Evolutionary conservation across 1,140 invertebrate genomes (phyloP).

Genomic region (Battus philenor): DNA sequence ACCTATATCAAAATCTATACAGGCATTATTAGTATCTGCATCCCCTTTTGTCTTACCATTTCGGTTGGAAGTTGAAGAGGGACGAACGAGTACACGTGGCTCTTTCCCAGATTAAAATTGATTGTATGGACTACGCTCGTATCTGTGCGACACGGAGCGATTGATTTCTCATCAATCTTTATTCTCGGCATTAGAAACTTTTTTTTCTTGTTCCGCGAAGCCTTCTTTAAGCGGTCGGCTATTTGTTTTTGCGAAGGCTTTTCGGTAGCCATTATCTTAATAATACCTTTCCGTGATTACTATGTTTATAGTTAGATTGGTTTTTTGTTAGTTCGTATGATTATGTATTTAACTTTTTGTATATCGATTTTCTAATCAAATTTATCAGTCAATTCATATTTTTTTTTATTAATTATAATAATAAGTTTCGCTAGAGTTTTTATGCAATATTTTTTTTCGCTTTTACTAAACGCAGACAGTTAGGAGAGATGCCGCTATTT

Average conservation of each 20-base stretch:
- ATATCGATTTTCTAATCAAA: too few species aligned
- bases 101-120: conserved; percentile 68
- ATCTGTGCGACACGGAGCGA: conserved; percentile 56
- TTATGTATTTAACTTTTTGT: conserved; percentile 11
- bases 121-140: conserved; percentile 61
- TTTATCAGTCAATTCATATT: too few species aligned
- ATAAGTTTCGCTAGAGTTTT: too few species aligned
- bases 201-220: conserved; percentile 30
- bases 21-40: conserved; percentile 38
- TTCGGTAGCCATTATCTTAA: conserved; percentile 13
- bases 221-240: conserved; percentile 17
- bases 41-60: conserved; percentile 29
- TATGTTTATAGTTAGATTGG: conserved; percentile 17
- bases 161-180: conserved; percentile 74
- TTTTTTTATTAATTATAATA: too few species aligned
- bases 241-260: conserved; percentile 21
- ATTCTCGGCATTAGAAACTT: conserved; percentile 56
- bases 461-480: too few species aligned
- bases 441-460: too few species aligned
- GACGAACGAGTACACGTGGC: conserved; percentile 35
- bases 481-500: too few species aligned
- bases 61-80: conserved; percentile 18
- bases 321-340: conserved; percentile 6
- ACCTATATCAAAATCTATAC: conserved; percentile 56
- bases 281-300: conserved; percentile 11